A percentile compares a stretch with the other conserved stretches of the same genome.
These are phyloP conservation scores for Tapirus indicus DNA, from an alignment of 2,797 vertebrate genomes.

Conservation along the genomic window DNA sequence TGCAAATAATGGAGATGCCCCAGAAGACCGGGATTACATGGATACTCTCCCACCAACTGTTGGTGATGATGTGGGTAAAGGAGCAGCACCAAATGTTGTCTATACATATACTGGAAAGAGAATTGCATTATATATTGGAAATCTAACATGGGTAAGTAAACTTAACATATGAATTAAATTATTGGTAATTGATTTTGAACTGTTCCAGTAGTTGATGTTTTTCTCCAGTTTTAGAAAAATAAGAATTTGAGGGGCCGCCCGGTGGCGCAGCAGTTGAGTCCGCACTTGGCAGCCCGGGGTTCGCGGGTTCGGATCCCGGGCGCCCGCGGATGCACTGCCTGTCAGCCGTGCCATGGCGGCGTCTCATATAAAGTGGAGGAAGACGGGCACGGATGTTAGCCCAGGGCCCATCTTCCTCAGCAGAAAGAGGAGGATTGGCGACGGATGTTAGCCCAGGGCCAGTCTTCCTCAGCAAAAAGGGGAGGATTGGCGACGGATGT, in stretches of 20 bases:
- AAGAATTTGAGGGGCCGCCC: neutral
- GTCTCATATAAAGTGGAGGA: no score
- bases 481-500: no score
- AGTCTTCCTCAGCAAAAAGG: no score
- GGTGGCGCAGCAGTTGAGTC: no score
- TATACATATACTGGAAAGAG: constrained; percentile 98
- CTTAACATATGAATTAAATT: constrained; percentile 20
- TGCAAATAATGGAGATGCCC: constrained; percentile 99
- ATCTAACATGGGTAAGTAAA: constrained; percentile 97
- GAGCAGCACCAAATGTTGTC: constrained; percentile 94
- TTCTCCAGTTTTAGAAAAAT: constrained; percentile 40
- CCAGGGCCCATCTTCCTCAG: no score
- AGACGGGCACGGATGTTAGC: no score
- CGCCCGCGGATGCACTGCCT: no score
- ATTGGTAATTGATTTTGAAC: constrained; percentile 52
- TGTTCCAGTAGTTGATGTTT: neutral
- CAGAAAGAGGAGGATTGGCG: no score
- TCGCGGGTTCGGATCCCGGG: no score
- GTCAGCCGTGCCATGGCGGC: no score
- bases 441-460: no score
- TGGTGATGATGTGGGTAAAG: constrained; percentile 96
- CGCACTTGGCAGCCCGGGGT: no score
- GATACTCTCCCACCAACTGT: constrained; percentile 95
- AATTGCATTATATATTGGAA: constrained; percentile 98
- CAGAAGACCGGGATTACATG: constrained; percentile 98